These are phyloP conservation scores for Hydractinia echinata DNA, from an alignment of 30 jellyfish, hydroid and myxozoan genomes.

Conservation along the genomic window DNA sequence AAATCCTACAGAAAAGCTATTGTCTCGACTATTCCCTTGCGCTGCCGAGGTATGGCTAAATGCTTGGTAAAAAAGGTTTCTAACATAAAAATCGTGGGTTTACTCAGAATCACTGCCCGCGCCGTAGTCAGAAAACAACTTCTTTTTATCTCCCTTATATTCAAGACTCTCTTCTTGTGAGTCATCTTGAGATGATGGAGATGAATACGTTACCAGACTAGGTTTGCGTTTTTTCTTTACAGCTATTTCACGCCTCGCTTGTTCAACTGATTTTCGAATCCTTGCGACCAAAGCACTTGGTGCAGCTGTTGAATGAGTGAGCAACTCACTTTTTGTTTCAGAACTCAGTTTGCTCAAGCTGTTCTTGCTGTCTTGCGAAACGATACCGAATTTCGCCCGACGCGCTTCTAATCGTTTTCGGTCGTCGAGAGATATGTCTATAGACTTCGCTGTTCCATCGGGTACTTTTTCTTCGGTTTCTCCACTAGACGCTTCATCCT, in stretches of 20 bases:
- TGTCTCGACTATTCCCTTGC: no score
- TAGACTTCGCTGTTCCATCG: conserved; percentile 20
- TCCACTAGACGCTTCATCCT: not conserved
- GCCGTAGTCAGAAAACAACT: conserved; percentile 1
- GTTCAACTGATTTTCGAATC: not conserved
- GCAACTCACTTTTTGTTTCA: not conserved
- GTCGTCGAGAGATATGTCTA: conserved; percentile 29
- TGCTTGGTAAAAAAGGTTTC: no score
- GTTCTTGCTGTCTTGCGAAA: not conserved
- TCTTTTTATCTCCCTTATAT: not conserved
- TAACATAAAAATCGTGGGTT: not conserved
- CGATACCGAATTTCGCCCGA: conserved; percentile 16
- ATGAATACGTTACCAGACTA: not conserved
- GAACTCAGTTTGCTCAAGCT: not conserved
- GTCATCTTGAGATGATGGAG: not conserved
- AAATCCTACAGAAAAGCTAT: no score
- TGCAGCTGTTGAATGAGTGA: not conserved
- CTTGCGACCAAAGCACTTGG: not conserved
- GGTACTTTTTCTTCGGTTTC: not conserved
- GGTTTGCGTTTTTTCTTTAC: not conserved
- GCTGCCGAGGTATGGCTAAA: no score
- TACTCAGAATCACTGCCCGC: conserved; percentile 6
- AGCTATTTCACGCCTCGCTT: conserved; percentile 3
- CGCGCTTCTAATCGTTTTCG: conserved; percentile 30
- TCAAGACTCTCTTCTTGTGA: conserved; percentile 2